Percentiles rank a stretch among this genome's conserved stretches.
Conservation (phyloP, 2,113 vertebrate genomes). For the Actenoides lindsayi region DNA sequence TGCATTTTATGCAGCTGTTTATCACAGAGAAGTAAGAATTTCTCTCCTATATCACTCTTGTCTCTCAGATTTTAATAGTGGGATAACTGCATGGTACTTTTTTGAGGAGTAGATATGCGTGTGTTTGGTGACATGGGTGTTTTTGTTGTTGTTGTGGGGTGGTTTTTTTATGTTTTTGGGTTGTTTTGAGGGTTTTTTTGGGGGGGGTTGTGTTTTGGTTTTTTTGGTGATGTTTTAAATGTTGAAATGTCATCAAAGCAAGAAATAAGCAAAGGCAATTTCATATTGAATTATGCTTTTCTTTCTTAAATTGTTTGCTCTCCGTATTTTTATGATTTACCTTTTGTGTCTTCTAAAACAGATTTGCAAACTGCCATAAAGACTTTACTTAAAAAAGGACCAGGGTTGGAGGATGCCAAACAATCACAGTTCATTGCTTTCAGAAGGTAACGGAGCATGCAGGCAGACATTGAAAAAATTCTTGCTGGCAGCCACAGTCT, state of each 20-base stretch:
- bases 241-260: not conserved
- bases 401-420: slow-evolving; percentile 73
- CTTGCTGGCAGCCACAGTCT: not conserved
- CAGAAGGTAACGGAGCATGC: slow-evolving; percentile 74
- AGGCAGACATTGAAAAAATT: not conserved
- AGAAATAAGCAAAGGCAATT: not conserved
- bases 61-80: not conserved
- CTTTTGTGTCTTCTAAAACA: slow-evolving; percentile 57
- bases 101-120: not conserved
- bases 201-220: not conserved
- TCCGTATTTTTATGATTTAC: not conserved
- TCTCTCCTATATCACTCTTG: not conserved
- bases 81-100: not conserved
- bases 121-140: not conserved
- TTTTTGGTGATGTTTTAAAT: not conserved
- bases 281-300: not conserved
- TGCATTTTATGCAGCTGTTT: not conserved
- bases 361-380: slow-evolving; percentile 72
- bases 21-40: not conserved
- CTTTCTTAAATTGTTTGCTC: not conserved
- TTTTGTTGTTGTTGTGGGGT: not conserved
- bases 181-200: too few relatives aligned
- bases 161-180: too few relatives aligned
- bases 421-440: slow-evolving; percentile 88
- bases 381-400: slow-evolving; percentile 74